A percentile compares a stretch with the other conserved stretches of the same genome.
These are phyloP conservation scores for Acheta domesticus DNA, from an alignment of 2,888 invertebrate genomes.

Conservation along the genomic window DNA sequence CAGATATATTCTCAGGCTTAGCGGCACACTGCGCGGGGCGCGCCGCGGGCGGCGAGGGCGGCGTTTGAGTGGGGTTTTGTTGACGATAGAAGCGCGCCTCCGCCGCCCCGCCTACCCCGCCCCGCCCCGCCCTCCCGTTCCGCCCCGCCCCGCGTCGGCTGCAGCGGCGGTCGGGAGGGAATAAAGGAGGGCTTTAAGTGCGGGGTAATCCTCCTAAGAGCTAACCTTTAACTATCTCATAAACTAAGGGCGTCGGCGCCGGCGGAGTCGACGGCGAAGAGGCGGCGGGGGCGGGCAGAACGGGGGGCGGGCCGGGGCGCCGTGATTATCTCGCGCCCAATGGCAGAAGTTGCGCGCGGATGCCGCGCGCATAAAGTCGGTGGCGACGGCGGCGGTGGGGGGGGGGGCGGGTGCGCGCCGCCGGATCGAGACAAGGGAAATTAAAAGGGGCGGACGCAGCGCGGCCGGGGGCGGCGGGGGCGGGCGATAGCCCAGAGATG, in stretches of 20 bases:
- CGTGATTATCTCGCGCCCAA: constrained; percentile 18
- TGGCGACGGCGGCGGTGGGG: not conserved
- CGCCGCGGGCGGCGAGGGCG: not conserved
- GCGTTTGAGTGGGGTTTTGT: not conserved
- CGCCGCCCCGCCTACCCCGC: not conserved
- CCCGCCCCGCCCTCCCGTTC: too few species aligned
- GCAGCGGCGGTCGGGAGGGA: not conserved
- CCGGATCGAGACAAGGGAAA: not conserved
- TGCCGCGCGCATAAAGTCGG: not conserved
- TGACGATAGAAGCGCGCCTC: constrained; percentile 6
- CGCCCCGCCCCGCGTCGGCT: not conserved
- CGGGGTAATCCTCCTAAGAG: constrained; percentile 9
- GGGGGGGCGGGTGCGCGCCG: not conserved
- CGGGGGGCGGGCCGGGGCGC: not conserved
- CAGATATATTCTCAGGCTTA: too few species aligned
- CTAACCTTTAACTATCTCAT: constrained; percentile 18
- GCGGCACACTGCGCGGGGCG: too few species aligned
- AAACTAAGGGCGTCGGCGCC: constrained; percentile 1
- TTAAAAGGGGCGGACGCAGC: not conserved
- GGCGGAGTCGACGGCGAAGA: not conserved
- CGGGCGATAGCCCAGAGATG: too few species aligned
- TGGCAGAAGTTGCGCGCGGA: not conserved
- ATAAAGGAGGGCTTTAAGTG: not conserved
- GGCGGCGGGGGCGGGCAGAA: not conserved
- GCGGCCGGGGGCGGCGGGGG: too few species aligned